These are phyloP conservation scores for Danio kyathit DNA, from an alignment of 2,797 vertebrate genomes.

Conservation along the genomic window DNA sequence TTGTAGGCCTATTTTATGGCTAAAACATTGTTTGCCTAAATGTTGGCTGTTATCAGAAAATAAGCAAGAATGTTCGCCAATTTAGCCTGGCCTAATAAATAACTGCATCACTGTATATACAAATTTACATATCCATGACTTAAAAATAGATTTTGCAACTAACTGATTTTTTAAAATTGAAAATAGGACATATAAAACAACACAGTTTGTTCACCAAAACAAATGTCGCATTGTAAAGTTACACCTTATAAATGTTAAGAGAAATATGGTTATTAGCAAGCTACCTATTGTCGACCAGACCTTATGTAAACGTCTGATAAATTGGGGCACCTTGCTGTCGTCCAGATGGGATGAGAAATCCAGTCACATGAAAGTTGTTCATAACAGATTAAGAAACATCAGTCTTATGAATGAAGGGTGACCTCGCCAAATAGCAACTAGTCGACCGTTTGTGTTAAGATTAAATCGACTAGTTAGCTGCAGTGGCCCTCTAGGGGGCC, in stretches of 20 bases:
- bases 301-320: background rate
- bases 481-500: conserved; percentile 16
- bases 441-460: too few species aligned
- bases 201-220: too few species aligned
- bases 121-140: background rate
- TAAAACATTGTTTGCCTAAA: background rate
- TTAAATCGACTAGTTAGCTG: background rate
- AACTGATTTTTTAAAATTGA: too few species aligned
- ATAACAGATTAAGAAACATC: background rate
- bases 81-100: background rate
- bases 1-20: background rate
- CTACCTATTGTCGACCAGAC: background rate
- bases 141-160: too few species aligned
- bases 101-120: background rate
- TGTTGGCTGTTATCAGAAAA: background rate
- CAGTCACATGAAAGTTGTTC: background rate
- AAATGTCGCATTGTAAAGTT: background rate
- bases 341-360: conserved; percentile 3
- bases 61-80: background rate
- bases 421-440: background rate
- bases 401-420: background rate
- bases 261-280: background rate
- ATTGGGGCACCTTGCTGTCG: background rate
- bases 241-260: background rate
- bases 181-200: background rate